phyloP scores from a whole-genome alignment of 2,888 invertebrate species.

The Thalpophila matura region DNA sequence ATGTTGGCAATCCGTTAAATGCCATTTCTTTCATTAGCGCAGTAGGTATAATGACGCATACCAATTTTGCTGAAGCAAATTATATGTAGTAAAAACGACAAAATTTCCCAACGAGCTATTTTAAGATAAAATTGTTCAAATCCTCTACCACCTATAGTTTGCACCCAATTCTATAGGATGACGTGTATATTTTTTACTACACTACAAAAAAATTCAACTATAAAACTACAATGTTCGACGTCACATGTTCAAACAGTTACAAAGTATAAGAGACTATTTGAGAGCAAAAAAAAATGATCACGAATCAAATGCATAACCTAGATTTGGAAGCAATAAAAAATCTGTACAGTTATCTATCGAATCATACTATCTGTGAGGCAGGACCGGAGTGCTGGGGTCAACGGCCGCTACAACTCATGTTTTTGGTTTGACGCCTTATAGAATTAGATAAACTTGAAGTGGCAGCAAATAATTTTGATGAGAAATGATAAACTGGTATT shows the following conservation, averaged over 20 bases:
- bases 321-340: slow-evolving; percentile 82
- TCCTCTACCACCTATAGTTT: slow-evolving; percentile 25
- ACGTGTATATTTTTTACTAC: slow-evolving; percentile 52
- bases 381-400: slow-evolving; percentile 77
- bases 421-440: slow-evolving; percentile 75
- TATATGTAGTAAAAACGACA: slow-evolving; percentile 24
- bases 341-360: slow-evolving; percentile 89
- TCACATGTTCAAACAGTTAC: slow-evolving; percentile 66
- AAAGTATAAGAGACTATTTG: slow-evolving; percentile 61
- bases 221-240: slow-evolving; percentile 53
- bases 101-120: background rate
- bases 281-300: slow-evolving; percentile 69
- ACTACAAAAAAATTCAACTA: slow-evolving; percentile 41
- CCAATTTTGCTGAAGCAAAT: slow-evolving; percentile 5
- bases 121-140: slow-evolving; percentile 13
- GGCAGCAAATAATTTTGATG: slow-evolving; percentile 56
- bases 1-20: slow-evolving; percentile 40
- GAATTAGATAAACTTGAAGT: slow-evolving; percentile 75
- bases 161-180: slow-evolving; percentile 52
- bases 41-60: slow-evolving; percentile 21
- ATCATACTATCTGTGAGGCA: slow-evolving; percentile 84
- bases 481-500: slow-evolving; percentile 41
- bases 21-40: slow-evolving; percentile 35
- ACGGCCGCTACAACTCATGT: slow-evolving; percentile 76
- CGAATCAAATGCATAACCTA: slow-evolving; percentile 84